Conservation (phyloP, 2,113 vertebrate genomes). For the Psammodynastes pulverulentus region DNA sequence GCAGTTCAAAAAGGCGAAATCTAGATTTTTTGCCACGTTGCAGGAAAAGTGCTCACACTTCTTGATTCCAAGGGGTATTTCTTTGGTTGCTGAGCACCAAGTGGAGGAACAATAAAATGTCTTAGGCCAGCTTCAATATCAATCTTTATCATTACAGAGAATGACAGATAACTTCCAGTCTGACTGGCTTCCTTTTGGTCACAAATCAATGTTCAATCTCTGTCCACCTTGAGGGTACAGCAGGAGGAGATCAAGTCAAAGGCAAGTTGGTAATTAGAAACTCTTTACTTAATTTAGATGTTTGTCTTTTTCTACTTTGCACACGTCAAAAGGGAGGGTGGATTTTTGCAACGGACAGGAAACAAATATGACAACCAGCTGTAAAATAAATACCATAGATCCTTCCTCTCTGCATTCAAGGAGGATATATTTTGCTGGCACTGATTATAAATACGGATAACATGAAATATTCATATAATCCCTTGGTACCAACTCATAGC, state of each 20-base stretch:
- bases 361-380: background rate
- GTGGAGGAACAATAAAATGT: background rate
- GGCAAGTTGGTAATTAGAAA: conserved; percentile 13
- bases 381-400: background rate
- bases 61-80: background rate
- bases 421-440: conserved; percentile 19
- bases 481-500: conserved; percentile 17
- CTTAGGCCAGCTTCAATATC: background rate
- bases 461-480: conserved; percentile 34
- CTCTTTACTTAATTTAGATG: background rate
- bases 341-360: background rate
- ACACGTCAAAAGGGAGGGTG: background rate
- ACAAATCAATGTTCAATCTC: background rate
- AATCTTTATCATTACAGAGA: background rate
- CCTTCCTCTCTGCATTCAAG: background rate
- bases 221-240: background rate
- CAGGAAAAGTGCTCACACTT: background rate
- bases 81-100: background rate
- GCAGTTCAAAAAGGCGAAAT: background rate
- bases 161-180: background rate
- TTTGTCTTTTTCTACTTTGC: background rate
- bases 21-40: background rate
- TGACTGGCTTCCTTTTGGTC: background rate
- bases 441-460: conserved; percentile 21
- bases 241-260: background rate